Percentiles rank a stretch among this genome's conserved stretches.
Conservation (phyloP, 2,113 vertebrate genomes). For the human region GRCh38 chr3:56387501-56388000, state of each 20-base stretch:
- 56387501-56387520: constrained; percentile 33
- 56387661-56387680: background rate
- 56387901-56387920: background rate
- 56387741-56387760: constrained; percentile 50
- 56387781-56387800: constrained; percentile 23
- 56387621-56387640: background rate
- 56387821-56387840: background rate
- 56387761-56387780: background rate
- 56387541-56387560: constrained; percentile 42
- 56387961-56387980: constrained; percentile 4
- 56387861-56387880: background rate
- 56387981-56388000: background rate
- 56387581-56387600: constrained; percentile 45
- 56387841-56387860: constrained; percentile 13
- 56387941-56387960: constrained; percentile 3
- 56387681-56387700: constrained; percentile 31
- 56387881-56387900: background rate
- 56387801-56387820: constrained; percentile 2
- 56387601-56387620: background rate
- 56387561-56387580: constrained; percentile 50
- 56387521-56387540: constrained; percentile 33
- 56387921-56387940: background rate
- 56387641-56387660: constrained; percentile 33
- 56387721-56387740: constrained; percentile 10
- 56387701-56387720: constrained; percentile 58